Percentiles rank a stretch among this genome's conserved stretches.
These are phyloP conservation scores for Hippocampus kuda DNA, from an alignment of 2,797 vertebrate species.

Conservation along the genomic window DNA sequence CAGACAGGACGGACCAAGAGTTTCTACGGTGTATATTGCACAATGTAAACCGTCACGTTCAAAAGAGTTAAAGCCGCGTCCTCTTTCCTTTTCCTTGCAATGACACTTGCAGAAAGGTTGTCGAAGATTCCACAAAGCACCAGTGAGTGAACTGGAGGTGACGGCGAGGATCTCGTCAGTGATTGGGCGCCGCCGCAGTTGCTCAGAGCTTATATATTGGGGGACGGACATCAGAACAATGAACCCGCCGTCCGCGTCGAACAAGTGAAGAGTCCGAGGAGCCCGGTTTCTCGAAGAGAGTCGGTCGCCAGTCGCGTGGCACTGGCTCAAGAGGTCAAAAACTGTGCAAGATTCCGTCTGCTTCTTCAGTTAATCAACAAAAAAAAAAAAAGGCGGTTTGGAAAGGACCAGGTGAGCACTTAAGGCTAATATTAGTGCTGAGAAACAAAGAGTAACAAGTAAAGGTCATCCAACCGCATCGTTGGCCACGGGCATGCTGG, in stretches of 20 bases:
- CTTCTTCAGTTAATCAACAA: slow-evolving; percentile 2
- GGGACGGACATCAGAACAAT: slow-evolving; percentile 57
- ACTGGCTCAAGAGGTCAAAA: slow-evolving; percentile 71
- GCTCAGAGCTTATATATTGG: slow-evolving; percentile 2
- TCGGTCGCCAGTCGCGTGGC: slow-evolving; percentile 50
- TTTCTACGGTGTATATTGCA: slow-evolving; percentile 67
- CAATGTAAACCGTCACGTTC: slow-evolving; percentile 58
- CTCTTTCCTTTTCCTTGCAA: slow-evolving; percentile 7
- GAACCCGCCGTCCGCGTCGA: slow-evolving; percentile 56
- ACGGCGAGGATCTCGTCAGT: slow-evolving; percentile 43
- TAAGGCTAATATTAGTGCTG: slow-evolving; percentile 75
- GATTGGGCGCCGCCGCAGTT: slow-evolving; percentile 46
- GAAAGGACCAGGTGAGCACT: slow-evolving; percentile 68
- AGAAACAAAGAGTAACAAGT: slow-evolving; percentile 57
- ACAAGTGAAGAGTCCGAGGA: slow-evolving; percentile 39
- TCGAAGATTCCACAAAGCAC: slow-evolving; percentile 49
- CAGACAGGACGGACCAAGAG: slow-evolving; percentile 61
- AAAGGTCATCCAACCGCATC: slow-evolving; percentile 61
- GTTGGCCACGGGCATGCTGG: slow-evolving; percentile 62
- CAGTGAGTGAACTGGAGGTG: slow-evolving; percentile 40
- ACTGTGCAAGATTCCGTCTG: slow-evolving; percentile 68
- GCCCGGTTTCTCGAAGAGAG: slow-evolving; percentile 31
- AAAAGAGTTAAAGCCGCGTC: slow-evolving; percentile 44
- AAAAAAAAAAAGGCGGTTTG: slow-evolving; percentile 47
- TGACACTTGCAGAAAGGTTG: neutral